Evolutionary conservation across 2,113 vertebrate species (phyloP).

Genomic region (Ifrita kowaldi): DNA sequence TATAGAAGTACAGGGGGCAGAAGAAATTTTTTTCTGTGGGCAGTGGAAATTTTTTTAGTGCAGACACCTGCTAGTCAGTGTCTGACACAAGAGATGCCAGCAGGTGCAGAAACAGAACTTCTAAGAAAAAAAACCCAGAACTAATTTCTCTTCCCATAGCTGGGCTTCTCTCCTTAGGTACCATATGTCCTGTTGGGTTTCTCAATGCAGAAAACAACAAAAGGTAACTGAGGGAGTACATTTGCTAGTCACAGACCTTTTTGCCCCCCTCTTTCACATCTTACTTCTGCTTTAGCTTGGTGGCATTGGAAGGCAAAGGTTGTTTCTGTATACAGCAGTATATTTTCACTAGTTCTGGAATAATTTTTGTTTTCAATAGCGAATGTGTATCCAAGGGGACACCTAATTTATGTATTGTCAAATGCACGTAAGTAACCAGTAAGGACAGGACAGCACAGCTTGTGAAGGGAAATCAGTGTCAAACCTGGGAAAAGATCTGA

Average conservation of each 20-base stretch:
- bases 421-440: background rate
- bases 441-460: background rate
- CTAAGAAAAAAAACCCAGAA: background rate
- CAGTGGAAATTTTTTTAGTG: background rate
- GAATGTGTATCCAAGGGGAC: background rate
- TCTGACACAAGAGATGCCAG: background rate
- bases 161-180: background rate
- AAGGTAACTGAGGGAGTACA: background rate
- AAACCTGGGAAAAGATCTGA: background rate
- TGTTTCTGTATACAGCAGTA: background rate
- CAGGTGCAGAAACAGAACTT: background rate
- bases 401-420: background rate
- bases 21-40: background rate
- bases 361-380: background rate
- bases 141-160: background rate
- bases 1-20: background rate
- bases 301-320: background rate
- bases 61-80: background rate
- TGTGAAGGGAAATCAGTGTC: background rate
- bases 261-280: accelerated
- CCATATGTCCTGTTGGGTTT: background rate
- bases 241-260: background rate
- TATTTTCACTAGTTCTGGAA: background rate
- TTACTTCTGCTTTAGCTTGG: background rate
- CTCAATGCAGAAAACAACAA: background rate